These are phyloP conservation scores for Onychostoma macrolepis DNA, from an alignment of 2,113 vertebrate species.

Conservation along the genomic window DNA sequence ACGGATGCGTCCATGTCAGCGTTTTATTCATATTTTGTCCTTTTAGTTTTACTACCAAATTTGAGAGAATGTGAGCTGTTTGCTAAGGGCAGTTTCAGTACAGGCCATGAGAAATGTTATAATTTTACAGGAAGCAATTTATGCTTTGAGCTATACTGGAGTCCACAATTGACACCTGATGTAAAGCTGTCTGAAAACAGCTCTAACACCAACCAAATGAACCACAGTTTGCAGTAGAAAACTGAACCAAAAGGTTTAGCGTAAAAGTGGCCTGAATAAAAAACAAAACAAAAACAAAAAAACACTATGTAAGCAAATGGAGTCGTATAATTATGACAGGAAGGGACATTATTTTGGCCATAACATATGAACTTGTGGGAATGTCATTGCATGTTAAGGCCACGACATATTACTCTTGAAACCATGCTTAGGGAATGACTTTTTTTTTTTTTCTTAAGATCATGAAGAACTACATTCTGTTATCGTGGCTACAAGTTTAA, in stretches of 20 bases:
- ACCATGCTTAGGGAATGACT: neutral
- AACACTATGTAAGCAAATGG: neutral
- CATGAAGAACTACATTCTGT: neutral
- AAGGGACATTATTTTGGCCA: neutral
- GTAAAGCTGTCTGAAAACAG: neutral
- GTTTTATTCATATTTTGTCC: neutral
- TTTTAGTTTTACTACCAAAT: neutral
- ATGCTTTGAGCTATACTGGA: neutral
- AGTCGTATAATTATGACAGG: neutral
- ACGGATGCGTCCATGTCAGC: neutral
- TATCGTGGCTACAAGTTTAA: neutral
- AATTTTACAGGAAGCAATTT: neutral
- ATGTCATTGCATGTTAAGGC: neutral
- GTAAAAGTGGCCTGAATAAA: neutral
- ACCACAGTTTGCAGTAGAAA: neutral
- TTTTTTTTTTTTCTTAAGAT: no score
- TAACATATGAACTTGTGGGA: neutral
- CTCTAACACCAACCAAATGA: neutral
- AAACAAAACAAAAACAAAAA: neutral
- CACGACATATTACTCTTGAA: neutral
- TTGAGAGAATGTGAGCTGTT: constrained; percentile 14
- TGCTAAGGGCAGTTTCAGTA: neutral
- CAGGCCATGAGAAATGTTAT: neutral
- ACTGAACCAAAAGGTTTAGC: neutral
- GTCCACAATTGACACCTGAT: neutral